Percentiles rank a stretch among this genome's conserved stretches.
Evolutionary conservation across 2,888 invertebrate species (phyloP).

Genomic region (Odontocolon sp.): DNA sequence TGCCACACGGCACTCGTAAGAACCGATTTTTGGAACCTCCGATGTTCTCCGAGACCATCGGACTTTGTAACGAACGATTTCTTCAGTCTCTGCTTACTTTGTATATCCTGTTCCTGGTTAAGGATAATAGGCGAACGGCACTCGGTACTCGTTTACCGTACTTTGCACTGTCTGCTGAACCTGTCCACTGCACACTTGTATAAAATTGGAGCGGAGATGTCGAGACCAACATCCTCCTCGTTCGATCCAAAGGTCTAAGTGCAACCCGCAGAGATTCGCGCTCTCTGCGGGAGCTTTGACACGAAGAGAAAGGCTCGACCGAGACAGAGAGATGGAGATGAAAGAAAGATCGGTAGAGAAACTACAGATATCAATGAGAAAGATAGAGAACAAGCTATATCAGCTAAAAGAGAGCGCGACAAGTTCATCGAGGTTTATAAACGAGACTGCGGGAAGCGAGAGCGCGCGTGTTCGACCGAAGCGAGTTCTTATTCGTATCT

Average conservation of each 20-base stretch:
- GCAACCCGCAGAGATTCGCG: constrained; percentile 49
- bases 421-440: constrained; percentile 57
- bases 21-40: constrained; percentile 49
- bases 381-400: constrained; percentile 41
- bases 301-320: constrained; percentile 51
- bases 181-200: constrained; percentile 18
- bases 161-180: not conserved
- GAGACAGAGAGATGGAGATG: constrained; percentile 7
- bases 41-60: not conserved
- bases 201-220: constrained; percentile 49
- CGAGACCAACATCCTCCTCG: constrained; percentile 6
- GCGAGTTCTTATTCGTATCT: constrained; percentile 65
- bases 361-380: constrained; percentile 22
- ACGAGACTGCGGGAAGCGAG: constrained; percentile 20
- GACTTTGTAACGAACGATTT: constrained; percentile 16
- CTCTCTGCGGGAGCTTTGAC: constrained; percentile 54
- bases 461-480: constrained; percentile 25
- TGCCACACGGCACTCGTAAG: constrained; percentile 7
- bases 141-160: constrained; percentile 20
- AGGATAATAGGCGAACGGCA: constrained; percentile 12
- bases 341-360: constrained; percentile 47
- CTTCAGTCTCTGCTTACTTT: not conserved
- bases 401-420: constrained; percentile 46
- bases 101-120: constrained; percentile 27
- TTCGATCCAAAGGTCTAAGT: constrained; percentile 56